These are phyloP conservation scores for Micronisus gabar DNA, from an alignment of 2,113 vertebrate species.

Conservation along the genomic window DNA sequence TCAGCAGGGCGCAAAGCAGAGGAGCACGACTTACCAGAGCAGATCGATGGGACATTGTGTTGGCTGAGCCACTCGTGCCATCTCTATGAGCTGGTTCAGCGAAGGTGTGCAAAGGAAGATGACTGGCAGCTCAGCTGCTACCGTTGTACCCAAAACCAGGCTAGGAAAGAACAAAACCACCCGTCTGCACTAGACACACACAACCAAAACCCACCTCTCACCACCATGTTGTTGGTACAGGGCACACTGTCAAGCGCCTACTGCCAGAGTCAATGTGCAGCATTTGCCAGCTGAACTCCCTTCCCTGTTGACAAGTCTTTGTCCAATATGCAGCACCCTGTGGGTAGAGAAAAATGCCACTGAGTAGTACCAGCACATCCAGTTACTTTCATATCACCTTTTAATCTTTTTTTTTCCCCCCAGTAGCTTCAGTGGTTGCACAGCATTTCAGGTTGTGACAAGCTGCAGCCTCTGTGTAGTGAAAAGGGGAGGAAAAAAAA, in stretches of 20 bases:
- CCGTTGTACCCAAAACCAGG: neutral
- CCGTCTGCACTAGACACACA: neutral
- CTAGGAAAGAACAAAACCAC: neutral
- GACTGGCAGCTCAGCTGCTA: neutral
- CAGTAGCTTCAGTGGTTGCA: neutral
- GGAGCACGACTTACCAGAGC: too few species aligned
- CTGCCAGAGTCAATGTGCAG: neutral
- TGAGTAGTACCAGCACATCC: neutral
- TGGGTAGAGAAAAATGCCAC: neutral
- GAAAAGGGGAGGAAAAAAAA: neutral
- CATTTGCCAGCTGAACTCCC: neutral
- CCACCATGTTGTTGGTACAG: neutral
- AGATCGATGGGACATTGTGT: accelerated
- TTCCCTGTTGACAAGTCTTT: neutral
- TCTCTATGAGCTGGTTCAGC: neutral
- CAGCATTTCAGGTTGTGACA: neutral
- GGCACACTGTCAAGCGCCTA: neutral
- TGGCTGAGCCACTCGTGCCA: accelerated
- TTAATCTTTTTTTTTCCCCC: too few species aligned
- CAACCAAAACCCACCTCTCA: neutral
- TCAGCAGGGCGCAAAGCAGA: neutral
- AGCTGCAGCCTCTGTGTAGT: neutral
- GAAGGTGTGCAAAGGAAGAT: accelerated
- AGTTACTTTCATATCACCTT: accelerated
- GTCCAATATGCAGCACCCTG: too few species aligned